Base-by-base conservation (phyloP, 64 coral and sea anemone genomes). In the Porites australiensis region DNA sequence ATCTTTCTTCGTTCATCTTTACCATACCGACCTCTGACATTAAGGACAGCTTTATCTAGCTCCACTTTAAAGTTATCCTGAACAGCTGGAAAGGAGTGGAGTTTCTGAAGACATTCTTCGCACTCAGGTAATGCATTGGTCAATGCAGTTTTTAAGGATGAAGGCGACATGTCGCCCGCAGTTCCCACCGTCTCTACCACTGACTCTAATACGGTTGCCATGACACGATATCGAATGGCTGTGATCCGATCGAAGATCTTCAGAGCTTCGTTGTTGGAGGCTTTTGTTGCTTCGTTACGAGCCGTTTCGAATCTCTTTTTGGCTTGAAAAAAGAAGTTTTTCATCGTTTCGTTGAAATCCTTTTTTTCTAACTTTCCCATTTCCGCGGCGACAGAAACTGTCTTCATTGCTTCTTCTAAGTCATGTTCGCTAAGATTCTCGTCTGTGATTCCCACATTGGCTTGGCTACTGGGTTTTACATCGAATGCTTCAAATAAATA, bases 241-340 rank as follows among this genome's bases (percentile, higher is more conserved):
- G 52, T 44, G 58, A 92, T 92, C 18, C 79, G 89, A 61, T 91
- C 79, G 16, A 52, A 20, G 3, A 54, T 92, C 3, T 5, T 22
- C 3, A 92, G 78, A 2, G 70, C 52, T 74, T 92, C 89, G 13
- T 91, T 91, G 52, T 65, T 57, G 44, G 79, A 91, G 11, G 89
- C 79, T 44, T 82, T 48, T 11, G 89, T 92, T 46, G 89, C 89
- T 83, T 92, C 62, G 16, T 46, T 27, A 13, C 58, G 68, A 46
- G 89, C 89, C 18, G 47, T 14, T 13, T 84, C 60, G 54, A 92
- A 92, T 8, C 44, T 72, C 50, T 84, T 45, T 49, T 61, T 92
- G 21, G 64, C 88, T 70, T 16, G 14, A 2, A 22, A 47, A 55
- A 70, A 47, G 46, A 10, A 27, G 6, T 18, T 64, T 51, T 80